Evolutionary conservation across 2,888 invertebrate genomes (phyloP).

Genomic region (Coecobrya sp.): DNA sequence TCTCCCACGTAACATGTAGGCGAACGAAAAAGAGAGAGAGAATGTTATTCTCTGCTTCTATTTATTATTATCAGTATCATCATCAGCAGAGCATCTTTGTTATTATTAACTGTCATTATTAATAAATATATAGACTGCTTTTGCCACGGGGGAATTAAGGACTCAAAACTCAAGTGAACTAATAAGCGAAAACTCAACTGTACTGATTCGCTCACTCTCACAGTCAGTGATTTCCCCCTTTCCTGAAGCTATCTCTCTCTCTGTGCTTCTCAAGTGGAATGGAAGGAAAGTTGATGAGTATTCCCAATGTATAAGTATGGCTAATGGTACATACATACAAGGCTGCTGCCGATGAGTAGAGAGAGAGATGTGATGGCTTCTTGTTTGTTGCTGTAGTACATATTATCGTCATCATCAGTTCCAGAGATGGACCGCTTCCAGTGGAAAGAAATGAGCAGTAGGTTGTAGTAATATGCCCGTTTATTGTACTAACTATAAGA

Average conservation of each 20-base stretch:
- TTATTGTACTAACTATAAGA: neutral
- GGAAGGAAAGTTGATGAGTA: neutral
- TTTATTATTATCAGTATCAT: too few relatives aligned
- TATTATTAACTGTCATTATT: constrained; percentile 3
- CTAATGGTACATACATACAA: neutral
- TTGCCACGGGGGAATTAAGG: neutral
- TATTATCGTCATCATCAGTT: neutral
- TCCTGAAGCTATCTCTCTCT: neutral
- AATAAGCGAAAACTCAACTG: neutral
- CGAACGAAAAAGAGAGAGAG: too few relatives aligned
- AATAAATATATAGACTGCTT: neutral
- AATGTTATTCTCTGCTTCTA: too few relatives aligned
- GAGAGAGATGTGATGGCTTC: neutral
- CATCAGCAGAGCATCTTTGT: neutral
- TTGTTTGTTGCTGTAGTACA: neutral
- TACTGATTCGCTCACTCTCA: neutral
- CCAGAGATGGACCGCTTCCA: neutral
- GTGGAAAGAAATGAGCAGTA: constrained; percentile 30
- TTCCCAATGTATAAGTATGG: neutral
- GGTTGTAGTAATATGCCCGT: neutral
- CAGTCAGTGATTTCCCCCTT: neutral
- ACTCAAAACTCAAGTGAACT: neutral
- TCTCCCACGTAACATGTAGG: neutral
- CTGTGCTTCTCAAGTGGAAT: neutral
- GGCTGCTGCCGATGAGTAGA: neutral